Evolutionary conservation across 2,888 invertebrate species (phyloP).

Genomic region (Euzophera pinguis): DNA sequence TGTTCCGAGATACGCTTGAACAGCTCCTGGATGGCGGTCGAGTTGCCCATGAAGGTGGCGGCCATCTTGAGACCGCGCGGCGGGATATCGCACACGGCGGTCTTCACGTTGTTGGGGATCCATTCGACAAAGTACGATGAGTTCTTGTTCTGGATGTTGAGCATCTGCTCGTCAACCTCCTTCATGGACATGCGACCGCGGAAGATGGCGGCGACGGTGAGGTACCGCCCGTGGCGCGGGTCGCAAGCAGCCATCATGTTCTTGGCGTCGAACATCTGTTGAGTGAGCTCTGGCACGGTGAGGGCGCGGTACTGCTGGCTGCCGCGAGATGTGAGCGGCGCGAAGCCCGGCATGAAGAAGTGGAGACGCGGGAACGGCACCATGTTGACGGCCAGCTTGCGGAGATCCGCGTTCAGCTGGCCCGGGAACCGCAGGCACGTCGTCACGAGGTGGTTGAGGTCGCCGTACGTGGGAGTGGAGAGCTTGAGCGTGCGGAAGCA

Average conservation of each 20-base stretch:
- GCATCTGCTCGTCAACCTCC: slow-evolving; percentile 94
- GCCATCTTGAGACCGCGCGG: slow-evolving; percentile 96
- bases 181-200: slow-evolving; percentile 97
- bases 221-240: slow-evolving; percentile 93
- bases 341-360: too few relatives aligned
- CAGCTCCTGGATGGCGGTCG: slow-evolving; percentile 95
- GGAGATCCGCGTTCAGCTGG: too few relatives aligned
- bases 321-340: too few relatives aligned
- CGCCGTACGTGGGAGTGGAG: too few relatives aligned
- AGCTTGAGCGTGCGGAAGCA: too few relatives aligned
- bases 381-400: too few relatives aligned
- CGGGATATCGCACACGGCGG: slow-evolving; percentile 90
- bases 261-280: slow-evolving; percentile 96
- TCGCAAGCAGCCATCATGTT: slow-evolving; percentile 99
- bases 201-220: slow-evolving; percentile 95
- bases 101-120: slow-evolving; percentile 95
- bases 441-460: too few relatives aligned
- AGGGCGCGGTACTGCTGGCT: slow-evolving; percentile 94
- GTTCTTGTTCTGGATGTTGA: slow-evolving; percentile 97
- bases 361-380: too few relatives aligned
- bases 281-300: slow-evolving; percentile 94
- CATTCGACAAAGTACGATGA: slow-evolving; percentile 93
- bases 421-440: too few relatives aligned
- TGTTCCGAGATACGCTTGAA: slow-evolving; percentile 95
- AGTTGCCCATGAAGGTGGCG: slow-evolving; percentile 96